Conservation (phyloP, 2,113 vertebrate genomes). For the Spermophilus dauricus region DNA sequence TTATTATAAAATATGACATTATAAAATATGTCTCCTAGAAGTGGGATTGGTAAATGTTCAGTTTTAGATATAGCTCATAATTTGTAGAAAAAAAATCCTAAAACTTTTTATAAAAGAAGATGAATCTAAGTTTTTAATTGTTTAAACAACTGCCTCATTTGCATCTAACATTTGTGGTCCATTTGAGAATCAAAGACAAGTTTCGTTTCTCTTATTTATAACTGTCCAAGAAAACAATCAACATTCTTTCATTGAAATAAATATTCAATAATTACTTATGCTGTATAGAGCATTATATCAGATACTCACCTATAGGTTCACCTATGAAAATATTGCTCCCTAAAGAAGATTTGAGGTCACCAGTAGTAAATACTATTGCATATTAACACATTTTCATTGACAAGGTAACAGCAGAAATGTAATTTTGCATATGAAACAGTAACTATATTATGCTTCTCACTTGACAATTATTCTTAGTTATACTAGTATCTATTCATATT, state of each 20-base stretch:
- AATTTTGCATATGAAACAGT: neutral
- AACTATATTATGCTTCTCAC: neutral
- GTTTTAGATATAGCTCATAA: neutral
- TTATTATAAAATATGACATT: neutral
- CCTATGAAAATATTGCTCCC: neutral
- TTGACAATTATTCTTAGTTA: neutral
- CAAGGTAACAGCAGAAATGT: neutral
- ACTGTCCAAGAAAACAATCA: neutral
- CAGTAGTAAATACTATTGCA: neutral
- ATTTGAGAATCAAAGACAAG: constrained; percentile 15
- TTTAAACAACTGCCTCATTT: neutral
- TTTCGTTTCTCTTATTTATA: neutral
- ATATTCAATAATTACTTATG: neutral
- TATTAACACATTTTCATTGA: neutral
- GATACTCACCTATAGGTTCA: neutral
- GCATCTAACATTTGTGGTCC: neutral
- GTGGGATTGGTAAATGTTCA: neutral
- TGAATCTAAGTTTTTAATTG: neutral
- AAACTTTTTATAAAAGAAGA: neutral
- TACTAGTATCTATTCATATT: neutral
- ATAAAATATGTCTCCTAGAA: neutral
- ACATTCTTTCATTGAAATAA: too few species aligned
- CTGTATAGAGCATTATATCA: neutral
- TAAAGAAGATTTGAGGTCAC: neutral
- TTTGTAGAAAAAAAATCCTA: neutral